phyloP scores from a whole-genome alignment of 2,113 vertebrate species.

The Oreocharis arfaki region DNA sequence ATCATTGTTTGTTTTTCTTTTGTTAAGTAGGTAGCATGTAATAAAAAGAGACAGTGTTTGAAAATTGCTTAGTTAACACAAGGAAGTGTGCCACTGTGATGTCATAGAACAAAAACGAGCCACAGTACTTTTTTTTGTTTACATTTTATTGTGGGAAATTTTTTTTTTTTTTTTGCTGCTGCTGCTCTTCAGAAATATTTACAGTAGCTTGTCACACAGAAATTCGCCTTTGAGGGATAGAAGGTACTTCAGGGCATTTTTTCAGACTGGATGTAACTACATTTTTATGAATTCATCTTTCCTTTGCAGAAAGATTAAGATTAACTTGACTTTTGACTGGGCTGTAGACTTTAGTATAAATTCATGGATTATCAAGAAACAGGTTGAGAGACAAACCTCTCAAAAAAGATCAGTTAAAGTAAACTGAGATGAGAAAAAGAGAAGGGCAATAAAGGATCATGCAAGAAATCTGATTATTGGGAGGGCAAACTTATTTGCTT shows the following conservation, averaged over 20 bases:
- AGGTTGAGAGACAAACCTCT: neutral
- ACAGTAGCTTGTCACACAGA: neutral
- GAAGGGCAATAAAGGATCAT: neutral
- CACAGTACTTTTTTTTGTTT: neutral
- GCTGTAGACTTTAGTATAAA: neutral
- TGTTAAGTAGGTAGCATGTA: neutral
- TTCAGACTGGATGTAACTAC: neutral
- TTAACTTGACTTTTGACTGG: neutral
- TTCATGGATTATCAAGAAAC: neutral
- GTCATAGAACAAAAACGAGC: neutral
- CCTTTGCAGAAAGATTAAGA: neutral
- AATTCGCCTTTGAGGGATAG: neutral
- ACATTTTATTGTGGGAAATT: neutral
- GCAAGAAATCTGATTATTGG: neutral
- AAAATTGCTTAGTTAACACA: neutral
- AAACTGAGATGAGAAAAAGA: neutral
- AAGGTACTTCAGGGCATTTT: neutral
- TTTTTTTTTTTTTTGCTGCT: neutral
- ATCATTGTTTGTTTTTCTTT: neutral
- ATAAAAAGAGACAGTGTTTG: neutral
- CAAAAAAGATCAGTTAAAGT: neutral
- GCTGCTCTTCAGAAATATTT: neutral
- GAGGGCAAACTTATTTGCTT: neutral
- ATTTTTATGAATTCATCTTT: conserved; percentile 29
- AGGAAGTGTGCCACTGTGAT: neutral